A percentile compares a stretch with the other conserved stretches of the same genome.
Evolutionary conservation across 2,113 vertebrate genomes (phyloP).

Genomic region (Coregonus clupeaformis): DNA sequence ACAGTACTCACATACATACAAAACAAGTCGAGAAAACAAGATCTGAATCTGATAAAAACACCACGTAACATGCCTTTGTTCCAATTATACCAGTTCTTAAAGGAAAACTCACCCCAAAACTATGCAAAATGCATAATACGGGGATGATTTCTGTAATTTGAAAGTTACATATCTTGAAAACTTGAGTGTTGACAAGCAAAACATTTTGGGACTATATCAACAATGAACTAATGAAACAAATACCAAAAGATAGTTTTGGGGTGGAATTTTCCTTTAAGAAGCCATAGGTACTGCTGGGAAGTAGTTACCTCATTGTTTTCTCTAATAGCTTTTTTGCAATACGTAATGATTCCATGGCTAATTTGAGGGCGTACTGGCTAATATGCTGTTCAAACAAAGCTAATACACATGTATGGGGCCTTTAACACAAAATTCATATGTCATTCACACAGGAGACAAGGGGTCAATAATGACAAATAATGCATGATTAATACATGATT

Average conservation of each 20-base stretch:
- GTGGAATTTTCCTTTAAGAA: too few relatives aligned
- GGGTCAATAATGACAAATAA: too few relatives aligned
- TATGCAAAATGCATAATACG: too few relatives aligned
- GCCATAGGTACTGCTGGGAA: too few relatives aligned
- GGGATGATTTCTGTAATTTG: too few relatives aligned
- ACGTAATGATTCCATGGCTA: background rate
- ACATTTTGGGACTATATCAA: too few relatives aligned
- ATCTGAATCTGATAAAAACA: background rate
- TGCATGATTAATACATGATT: too few relatives aligned
- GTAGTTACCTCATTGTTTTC: background rate
- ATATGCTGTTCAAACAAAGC: background rate
- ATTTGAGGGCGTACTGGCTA: background rate
- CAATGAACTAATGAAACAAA: too few relatives aligned
- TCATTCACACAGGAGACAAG: too few relatives aligned
- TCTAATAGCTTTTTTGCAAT: background rate
- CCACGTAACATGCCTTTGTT: constrained; percentile 33
- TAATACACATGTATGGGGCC: constrained; percentile 15
- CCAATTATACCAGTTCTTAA: constrained; percentile 10
- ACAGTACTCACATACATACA: constrained; percentile 24
- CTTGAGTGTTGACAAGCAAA: too few relatives aligned
- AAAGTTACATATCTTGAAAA: too few relatives aligned
- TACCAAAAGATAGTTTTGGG: too few relatives aligned
- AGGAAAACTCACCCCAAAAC: background rate
- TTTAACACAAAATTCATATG: background rate
- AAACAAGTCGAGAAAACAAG: background rate